Evolutionary conservation across 2,797 vertebrate species (phyloP).

Genomic region (Champsocephalus gunnari): DNA sequence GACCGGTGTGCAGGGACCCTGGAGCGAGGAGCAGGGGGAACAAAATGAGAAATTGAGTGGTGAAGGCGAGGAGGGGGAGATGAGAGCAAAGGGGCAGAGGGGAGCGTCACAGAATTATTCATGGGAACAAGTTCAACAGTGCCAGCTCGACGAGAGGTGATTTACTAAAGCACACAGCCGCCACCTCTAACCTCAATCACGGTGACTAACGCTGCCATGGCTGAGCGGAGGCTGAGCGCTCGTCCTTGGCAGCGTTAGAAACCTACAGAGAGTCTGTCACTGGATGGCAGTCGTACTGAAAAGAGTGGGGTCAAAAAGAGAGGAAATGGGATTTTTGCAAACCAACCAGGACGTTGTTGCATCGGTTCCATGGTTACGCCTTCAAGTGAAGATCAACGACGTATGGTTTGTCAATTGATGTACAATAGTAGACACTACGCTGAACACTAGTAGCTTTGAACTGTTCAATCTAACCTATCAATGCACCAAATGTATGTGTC

Average conservation of each 20-base stretch:
- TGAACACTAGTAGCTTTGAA: no score
- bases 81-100: conserved; percentile 33
- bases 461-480: no score
- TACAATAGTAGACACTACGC: no score
- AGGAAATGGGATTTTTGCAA: no score
- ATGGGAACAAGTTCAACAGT: conserved; percentile 59
- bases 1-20: conserved; percentile 93
- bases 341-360: no score
- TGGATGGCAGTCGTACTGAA: not conserved
- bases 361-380: no score
- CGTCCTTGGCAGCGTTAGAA: conserved; percentile 63
- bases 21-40: conserved; percentile 8
- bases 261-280: conserved; percentile 40
- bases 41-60: not conserved
- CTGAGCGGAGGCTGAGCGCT: conserved; percentile 49
- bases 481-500: no score
- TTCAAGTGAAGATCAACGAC: no score
- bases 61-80: no score
- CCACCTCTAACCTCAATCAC: conserved; percentile 76
- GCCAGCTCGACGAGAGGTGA: conserved; percentile 53
- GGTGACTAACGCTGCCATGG: conserved; percentile 63
- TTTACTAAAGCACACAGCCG: conserved; percentile 62
- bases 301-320: no score
- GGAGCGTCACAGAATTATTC: conserved; percentile 52
- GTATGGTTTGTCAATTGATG: no score